Evolutionary conservation across 2,113 vertebrate species (phyloP), one percentile per base, ranked within the genome.

Genomic region (Montifringilla adamsi): DNA sequence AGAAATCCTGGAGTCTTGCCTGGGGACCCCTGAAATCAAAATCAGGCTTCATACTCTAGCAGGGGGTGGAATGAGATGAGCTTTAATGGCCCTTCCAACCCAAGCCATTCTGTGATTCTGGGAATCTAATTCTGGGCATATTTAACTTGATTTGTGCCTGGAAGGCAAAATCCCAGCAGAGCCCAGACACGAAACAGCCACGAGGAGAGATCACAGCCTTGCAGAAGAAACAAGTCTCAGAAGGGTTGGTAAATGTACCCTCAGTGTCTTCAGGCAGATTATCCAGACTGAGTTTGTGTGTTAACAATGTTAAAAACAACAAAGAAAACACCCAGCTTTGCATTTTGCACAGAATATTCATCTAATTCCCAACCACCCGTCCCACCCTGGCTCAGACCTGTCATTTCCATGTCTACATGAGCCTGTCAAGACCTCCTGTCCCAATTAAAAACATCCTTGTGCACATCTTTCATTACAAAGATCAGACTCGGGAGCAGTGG

Each of bases 341-440:
- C 79, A 62, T 94, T 74, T 89, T 64, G 35, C 87, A 44, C 3
- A 4, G 87, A 35, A 24, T 28, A n/a, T 82, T 81, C 66, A 78
- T 43, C 81, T 46, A 0, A 31, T 55, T 7, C 83, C 55, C 63
- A 55, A 55, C 77, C 13, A 15, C n/a, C 74, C 59, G 84, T 78
- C 66, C 84, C 69, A 43, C 5, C 4, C 26, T 6, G n/a, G 35
- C 81, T 82, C 95, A 96, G 87, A 93, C 84, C 0, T 89, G 58
- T 96, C 75, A 95, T 95, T 96, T 96, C 93, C 90, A 81, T 81
- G 92, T 89, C 90, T 94, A 1, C 43, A 1, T 16, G 77, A 93
- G 81, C 66, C 87, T 68, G 70, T 41, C 84, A 64, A 8, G 89
- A 73, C 35, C 81, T 72, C 31, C 69, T 70, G 39, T 43, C 74